Base-by-base conservation (phyloP, 1,140 invertebrate species). In the Cephus cinctus region DNA sequence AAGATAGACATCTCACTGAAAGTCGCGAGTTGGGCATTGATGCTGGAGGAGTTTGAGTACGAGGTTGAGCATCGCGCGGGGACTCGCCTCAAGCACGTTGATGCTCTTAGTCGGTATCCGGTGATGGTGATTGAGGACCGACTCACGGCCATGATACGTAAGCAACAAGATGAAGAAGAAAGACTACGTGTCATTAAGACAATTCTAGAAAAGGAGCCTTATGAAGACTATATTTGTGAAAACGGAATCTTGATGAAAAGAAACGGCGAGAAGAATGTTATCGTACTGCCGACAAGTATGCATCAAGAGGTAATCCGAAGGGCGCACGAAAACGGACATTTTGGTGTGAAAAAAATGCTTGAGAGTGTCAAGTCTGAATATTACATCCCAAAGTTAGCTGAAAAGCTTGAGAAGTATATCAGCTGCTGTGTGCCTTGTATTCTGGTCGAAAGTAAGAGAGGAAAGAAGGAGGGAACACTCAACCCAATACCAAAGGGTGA, bases 41-140 rank as follows among this genome's bases (percentile, higher is more conserved):
- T 61, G 0, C 34, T 72, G 0, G 60, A 71, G 56, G 63, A 75
- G 22, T 73, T 58, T 50, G 58, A 70, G 21, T 77, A 69, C 30
- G 35, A 52, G 30, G 47, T 73, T 5, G 50, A 59, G 45, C 71
- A 76, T 47, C 47, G 69, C 45, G 44, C 43, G 19, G 70, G 71
- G 18, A 50, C 16, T 1, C 40, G 53, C 15, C 73, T 78, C 65
- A 65, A 64, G 44, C 75, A 78, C 50, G 67, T 69, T 1, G 73
- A 79, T 42, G 69, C 72, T 0, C 40, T 78, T 0, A 77, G 71
- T 32, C 54, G 73, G 44, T 57, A 67, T 31, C 67, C 67, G 12
- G 56, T 59, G 2, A 46, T 58, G 19, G 48, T 57, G 35, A 47
- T 55, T n/a, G 32, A 45, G 11, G 43, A 54, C 12, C 11, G 9